Evolutionary conservation across 2,113 vertebrate species (phyloP).

Genomic region (Ptilorrhoa leucosticta): DNA sequence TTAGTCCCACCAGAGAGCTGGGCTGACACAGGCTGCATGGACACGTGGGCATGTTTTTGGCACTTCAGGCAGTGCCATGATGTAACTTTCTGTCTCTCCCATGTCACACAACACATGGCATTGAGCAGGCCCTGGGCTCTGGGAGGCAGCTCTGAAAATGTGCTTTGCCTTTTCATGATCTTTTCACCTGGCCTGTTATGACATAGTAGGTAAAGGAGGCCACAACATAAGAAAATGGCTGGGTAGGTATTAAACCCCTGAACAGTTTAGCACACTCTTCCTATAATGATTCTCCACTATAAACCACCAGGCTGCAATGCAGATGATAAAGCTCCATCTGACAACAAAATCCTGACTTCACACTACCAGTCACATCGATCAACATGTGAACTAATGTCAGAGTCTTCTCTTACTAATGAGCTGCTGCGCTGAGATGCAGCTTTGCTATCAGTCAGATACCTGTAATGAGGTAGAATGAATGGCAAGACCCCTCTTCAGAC

Average conservation of each 20-base stretch:
- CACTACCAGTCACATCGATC: constrained; percentile 64
- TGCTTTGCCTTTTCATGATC: background rate
- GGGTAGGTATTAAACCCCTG: background rate
- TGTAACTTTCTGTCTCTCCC: background rate
- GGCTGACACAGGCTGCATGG: background rate
- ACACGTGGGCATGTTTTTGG: background rate
- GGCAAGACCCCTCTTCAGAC: constrained; percentile 37
- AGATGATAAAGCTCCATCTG: constrained; percentile 50
- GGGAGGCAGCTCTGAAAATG: background rate
- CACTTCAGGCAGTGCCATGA: background rate
- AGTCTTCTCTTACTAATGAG: constrained; percentile 74
- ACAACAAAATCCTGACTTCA: constrained; percentile 62
- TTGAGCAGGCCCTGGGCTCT: background rate
- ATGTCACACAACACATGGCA: rapidly evolving
- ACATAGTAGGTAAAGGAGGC: background rate
- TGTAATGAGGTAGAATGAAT: constrained; percentile 64
- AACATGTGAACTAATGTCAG: constrained; percentile 76
- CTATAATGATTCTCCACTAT: background rate
- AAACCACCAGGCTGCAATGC: constrained; percentile 39
- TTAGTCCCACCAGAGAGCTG: background rate
- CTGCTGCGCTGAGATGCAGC: constrained; percentile 43
- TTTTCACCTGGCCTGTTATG: background rate
- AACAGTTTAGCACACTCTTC: constrained; percentile 41
- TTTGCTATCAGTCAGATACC: constrained; percentile 60
- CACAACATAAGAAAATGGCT: background rate